Base-by-base conservation (phyloP, 2,888 invertebrate genomes). In the Deilephila porcellus region DNA sequence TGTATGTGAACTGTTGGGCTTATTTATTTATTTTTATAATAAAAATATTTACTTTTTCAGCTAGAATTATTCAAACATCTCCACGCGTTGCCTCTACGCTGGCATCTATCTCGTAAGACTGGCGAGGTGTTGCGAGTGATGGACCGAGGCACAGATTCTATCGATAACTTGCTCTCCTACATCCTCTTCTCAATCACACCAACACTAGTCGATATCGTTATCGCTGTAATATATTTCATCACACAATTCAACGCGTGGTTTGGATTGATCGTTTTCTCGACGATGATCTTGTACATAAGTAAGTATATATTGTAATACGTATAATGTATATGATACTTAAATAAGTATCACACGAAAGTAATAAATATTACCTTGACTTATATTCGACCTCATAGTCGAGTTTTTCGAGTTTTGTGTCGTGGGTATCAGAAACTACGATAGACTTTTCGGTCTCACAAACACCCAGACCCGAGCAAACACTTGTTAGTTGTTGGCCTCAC, bases 91-190 rank as follows among this genome's bases (percentile, higher is more conserved):
- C 99, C 99, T 5, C 95, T 99, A 71, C 96, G 98, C 34, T 99
- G 99, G 99, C 99, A 99, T 91, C 93, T 99, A 56, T 96, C 97
- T 1, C 95, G 99, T 17, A 99, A 99, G 94, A 99, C 99, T 0
- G 99, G 99, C 2, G 99, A 99, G 94, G 99, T 99, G 0, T 94
- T 99, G 2, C 95, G 99, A 56, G 97, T 99, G 0, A 99, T 99
- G 98, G 99, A 99, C 92, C 96, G 99, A 76, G 99, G 99, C 79
- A 99, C 99, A 0, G 98, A 98, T 83, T 99, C 99, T 73, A 98
- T 99, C 81, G 99, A 99, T 92, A 98, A 97, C 90, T 95, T 99
- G 14, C 95, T 99, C 0, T 98, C 97, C 84, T 98, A 97, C 86
- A 97, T 99, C 70, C 93, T 99, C 62, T 99, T 99, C 93, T 98